phyloP scores from a whole-genome alignment of 2,797 vertebrate genomes.

The Brotula barbata region DNA sequence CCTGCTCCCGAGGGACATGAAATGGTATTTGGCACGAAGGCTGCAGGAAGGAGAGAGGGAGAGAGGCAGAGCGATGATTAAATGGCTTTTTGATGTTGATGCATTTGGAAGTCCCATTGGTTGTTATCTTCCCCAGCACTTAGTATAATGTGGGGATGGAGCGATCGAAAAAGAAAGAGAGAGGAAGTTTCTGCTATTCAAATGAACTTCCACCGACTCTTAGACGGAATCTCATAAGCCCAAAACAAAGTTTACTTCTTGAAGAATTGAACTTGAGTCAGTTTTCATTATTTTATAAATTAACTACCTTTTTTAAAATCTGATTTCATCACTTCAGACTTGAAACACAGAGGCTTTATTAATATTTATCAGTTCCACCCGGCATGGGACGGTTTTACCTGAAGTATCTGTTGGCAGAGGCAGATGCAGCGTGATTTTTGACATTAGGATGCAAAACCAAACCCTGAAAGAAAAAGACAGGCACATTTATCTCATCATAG shows the following conservation, averaged over 20 bases:
- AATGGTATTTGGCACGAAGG: constrained; percentile 60
- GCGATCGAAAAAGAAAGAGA: constrained; percentile 13
- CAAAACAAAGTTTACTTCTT: neutral
- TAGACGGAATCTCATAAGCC: constrained; percentile 15
- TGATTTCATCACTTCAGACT: neutral
- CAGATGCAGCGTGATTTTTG: no score
- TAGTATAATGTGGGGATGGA: constrained; percentile 52
- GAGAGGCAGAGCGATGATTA: constrained; percentile 48
- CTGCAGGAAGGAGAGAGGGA: constrained; percentile 19
- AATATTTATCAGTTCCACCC: no score
- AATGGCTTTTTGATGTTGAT: constrained; percentile 74
- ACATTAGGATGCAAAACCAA: no score
- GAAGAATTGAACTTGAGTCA: neutral
- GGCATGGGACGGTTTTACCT: no score
- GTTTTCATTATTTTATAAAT: neutral
- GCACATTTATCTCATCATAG: no score
- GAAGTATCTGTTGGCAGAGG: no score
- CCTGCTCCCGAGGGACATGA: constrained; percentile 61
- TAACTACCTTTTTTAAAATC: no score
- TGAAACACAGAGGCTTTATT: neutral
- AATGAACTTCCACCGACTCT: constrained; percentile 13
- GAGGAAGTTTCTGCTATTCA: constrained; percentile 10
- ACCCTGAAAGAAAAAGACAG: no score
- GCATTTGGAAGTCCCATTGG: constrained; percentile 67
- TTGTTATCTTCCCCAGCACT: constrained; percentile 66